phyloP scores from a whole-genome alignment of 2,113 vertebrate genomes.

The Brachyhypopomus occidentalis region DNA sequence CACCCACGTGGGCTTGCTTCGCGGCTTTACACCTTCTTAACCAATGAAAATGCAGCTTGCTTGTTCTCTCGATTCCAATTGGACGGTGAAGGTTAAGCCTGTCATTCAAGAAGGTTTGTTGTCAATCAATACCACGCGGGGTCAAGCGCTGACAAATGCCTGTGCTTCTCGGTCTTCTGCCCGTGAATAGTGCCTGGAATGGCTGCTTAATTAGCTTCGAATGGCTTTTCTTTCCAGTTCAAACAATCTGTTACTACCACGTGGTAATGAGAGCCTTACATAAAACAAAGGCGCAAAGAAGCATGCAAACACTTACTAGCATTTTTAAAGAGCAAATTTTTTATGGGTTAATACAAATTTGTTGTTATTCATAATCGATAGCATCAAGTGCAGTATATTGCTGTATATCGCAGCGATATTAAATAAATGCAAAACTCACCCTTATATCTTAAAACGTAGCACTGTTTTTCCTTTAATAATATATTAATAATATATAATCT shows the following conservation, averaged over 20 bases:
- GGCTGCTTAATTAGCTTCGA: slow-evolving; percentile 96
- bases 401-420: neutral
- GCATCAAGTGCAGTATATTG: neutral
- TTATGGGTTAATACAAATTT: slow-evolving; percentile 18
- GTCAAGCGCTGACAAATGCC: slow-evolving; percentile 91
- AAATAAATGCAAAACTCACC: neutral
- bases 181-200: slow-evolving; percentile 89
- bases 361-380: slow-evolving; percentile 30
- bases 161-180: slow-evolving; percentile 84
- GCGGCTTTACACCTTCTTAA: slow-evolving; percentile 67
- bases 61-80: slow-evolving; percentile 66
- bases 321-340: slow-evolving; percentile 36
- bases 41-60: slow-evolving; percentile 71
- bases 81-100: slow-evolving; percentile 56
- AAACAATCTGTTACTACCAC: slow-evolving; percentile 96
- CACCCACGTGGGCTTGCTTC: slow-evolving; percentile 81
- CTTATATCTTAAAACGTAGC: neutral
- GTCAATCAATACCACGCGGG: slow-evolving; percentile 97
- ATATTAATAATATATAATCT: too few species aligned
- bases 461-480: neutral
- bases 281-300: slow-evolving; percentile 82
- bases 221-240: slow-evolving; percentile 95
- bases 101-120: slow-evolving; percentile 74
- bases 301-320: slow-evolving; percentile 86
- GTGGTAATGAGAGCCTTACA: slow-evolving; percentile 89